These are phyloP conservation scores for Choristoneura rosaceana DNA, from an alignment of 2,888 invertebrate genomes.

Conservation along the genomic window DNA sequence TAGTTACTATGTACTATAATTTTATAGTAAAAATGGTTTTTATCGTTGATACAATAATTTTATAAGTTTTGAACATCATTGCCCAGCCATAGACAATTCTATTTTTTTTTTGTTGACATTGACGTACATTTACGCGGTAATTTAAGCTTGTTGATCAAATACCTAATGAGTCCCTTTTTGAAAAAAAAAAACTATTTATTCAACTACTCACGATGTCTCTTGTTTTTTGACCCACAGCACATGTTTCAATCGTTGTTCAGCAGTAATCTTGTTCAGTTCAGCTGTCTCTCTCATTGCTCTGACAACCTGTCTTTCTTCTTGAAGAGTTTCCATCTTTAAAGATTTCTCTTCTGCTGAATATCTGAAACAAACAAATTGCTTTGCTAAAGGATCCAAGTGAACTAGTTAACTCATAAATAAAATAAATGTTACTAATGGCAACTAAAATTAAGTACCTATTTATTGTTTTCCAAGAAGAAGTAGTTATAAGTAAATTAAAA, in stretches of 20 bases:
- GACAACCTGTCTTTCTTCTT: conserved; percentile 74
- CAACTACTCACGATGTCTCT: conserved; percentile 70
- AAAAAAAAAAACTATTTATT: background rate
- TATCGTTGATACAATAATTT: no score
- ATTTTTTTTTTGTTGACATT: background rate
- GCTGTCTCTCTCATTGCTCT: conserved; percentile 85
- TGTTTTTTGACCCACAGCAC: conserved; percentile 76
- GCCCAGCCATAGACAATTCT: background rate
- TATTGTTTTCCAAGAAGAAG: no score
- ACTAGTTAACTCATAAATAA: conserved; percentile 3
- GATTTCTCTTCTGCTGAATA: conserved; percentile 67
- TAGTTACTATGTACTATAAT: no score
- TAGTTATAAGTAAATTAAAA: no score
- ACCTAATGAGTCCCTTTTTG: no score
- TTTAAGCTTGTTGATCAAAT: background rate
- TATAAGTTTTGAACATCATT: background rate
- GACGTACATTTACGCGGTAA: conserved; percentile 5
- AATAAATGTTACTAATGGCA: background rate
- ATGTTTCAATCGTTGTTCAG: conserved; percentile 85
- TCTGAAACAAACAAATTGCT: conserved; percentile 46
- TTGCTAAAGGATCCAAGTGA: background rate
- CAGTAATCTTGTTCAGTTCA: conserved; percentile 86
- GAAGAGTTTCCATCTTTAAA: conserved; percentile 73
- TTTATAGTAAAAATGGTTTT: no score
- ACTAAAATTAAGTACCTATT: no score